These are phyloP conservation scores for Hippocampus mohnikei DNA, from an alignment of 2,113 vertebrate species.

Conservation along the genomic window DNA sequence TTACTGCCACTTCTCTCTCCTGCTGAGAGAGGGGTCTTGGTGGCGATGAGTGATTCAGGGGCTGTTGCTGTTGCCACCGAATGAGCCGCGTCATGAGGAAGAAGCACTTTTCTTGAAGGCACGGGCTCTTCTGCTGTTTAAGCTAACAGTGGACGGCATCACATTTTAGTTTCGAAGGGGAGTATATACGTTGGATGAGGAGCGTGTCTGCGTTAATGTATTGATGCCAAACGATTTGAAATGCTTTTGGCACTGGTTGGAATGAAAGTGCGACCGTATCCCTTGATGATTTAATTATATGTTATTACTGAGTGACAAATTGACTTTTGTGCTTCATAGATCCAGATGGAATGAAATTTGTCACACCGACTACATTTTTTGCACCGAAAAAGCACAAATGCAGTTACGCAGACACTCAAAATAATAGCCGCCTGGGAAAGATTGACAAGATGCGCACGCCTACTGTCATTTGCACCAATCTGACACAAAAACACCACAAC, in stretches of 20 bases:
- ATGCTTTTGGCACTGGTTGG: not conserved
- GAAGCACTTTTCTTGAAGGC: no score
- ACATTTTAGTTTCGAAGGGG: no score
- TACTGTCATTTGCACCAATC: constrained; percentile 26
- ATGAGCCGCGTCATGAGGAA: no score
- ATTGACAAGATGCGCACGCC: constrained; percentile 17
- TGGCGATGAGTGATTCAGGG: no score
- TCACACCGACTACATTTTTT: not conserved
- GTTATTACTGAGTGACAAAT: not conserved
- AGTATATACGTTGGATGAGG: no score
- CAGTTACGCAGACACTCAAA: constrained; percentile 5
- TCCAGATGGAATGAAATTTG: not conserved
- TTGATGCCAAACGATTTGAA: not conserved
- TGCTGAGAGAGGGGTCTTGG: no score
- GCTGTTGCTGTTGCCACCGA: no score
- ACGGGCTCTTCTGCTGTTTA: no score
- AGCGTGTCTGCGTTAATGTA: not conserved
- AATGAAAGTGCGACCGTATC: not conserved
- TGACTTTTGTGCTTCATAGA: not conserved
- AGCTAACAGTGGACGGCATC: no score
- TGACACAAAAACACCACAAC: constrained; percentile 15
- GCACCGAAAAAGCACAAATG: not conserved
- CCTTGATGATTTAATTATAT: not conserved
- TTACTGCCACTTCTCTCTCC: no score
- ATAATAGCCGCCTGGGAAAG: constrained; percentile 1